A percentile compares a stretch with the other conserved stretches of the same genome.
phyloP scores from a whole-genome alignment of 2,797 vertebrate species.

The Pseudochirops corinnae region DNA sequence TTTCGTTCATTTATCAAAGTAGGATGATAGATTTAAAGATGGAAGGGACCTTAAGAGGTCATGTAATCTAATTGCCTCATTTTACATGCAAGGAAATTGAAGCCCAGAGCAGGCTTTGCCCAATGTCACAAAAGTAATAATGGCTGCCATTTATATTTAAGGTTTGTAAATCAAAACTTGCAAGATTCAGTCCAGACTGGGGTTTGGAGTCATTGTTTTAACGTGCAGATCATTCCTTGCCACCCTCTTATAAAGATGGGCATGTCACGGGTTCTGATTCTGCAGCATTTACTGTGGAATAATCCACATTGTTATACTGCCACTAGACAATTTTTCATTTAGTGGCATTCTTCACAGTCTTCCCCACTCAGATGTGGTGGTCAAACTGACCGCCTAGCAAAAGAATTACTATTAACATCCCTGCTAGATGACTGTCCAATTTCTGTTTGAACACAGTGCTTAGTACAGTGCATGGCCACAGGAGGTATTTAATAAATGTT shows the following conservation, averaged over 20 bases:
- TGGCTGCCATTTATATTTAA: neutral
- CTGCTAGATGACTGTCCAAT: too few species aligned
- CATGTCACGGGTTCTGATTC: neutral
- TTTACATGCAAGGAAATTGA: neutral
- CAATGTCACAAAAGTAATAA: neutral
- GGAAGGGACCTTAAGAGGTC: neutral
- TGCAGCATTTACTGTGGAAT: neutral
- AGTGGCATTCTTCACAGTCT: neutral
- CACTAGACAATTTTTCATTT: neutral
- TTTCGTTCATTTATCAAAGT: neutral
- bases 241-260: neutral
- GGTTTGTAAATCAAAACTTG: neutral
- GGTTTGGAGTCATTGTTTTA: neutral
- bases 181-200: neutral
- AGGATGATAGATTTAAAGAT: neutral
- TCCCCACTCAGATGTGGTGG: neutral
- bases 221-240: neutral
- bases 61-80: neutral
- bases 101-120: neutral
- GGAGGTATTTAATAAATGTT: too few species aligned
- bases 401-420: neutral
- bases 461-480: neutral
- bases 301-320: neutral
- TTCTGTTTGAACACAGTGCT: neutral
- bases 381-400: neutral